A percentile compares a stretch with the other conserved stretches of the same genome.
These are phyloP conservation scores for Nyctibius bracteatus DNA, from an alignment of 2,113 vertebrate species.

Conservation along the genomic window DNA sequence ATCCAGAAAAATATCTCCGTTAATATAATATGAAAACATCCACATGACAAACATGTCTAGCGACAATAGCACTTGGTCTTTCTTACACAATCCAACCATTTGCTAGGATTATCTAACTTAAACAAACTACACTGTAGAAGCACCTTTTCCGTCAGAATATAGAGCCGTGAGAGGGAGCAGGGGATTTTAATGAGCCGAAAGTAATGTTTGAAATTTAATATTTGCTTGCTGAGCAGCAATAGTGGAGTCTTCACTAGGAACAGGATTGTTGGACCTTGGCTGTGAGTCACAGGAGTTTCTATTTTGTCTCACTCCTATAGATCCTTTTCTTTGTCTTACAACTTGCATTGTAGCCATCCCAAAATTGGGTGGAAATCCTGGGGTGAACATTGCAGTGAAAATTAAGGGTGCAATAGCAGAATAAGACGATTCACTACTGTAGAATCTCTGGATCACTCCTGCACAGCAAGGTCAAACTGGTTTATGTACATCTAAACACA, in stretches of 20 bases:
- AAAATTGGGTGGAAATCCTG: background rate
- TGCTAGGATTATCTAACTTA: background rate
- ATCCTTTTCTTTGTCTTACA: background rate
- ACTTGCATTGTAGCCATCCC: background rate
- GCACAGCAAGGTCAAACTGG: background rate
- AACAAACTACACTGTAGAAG: background rate
- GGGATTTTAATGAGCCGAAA: background rate
- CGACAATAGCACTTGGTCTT: background rate
- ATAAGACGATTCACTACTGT: background rate
- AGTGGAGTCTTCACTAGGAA: background rate
- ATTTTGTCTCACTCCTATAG: background rate
- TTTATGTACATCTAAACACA: background rate
- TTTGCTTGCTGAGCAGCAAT: background rate
- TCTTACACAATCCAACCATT: background rate
- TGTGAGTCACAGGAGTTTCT: background rate
- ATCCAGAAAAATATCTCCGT: background rate
- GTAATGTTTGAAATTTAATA: background rate
- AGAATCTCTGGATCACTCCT: background rate
- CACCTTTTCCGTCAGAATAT: background rate
- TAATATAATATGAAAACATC: background rate
- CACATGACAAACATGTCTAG: background rate
- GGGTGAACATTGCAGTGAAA: background rate
- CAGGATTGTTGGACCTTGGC: background rate
- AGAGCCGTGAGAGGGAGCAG: background rate
- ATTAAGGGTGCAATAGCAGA: background rate